These are phyloP conservation scores for Nylanderia fulva DNA, from an alignment of 1,140 invertebrate species.

Conservation along the genomic window DNA sequence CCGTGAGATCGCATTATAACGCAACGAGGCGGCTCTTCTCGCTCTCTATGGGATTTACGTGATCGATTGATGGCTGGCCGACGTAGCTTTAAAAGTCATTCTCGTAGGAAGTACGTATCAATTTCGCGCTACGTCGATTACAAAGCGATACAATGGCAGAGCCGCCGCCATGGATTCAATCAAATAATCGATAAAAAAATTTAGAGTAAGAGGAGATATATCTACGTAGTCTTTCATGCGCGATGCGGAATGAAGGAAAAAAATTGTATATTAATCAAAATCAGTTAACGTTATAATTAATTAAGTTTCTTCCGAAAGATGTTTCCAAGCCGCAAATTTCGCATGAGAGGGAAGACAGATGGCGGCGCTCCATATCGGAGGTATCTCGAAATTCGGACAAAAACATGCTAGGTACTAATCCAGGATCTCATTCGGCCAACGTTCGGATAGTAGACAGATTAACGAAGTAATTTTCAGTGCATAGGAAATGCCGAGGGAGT, in stretches of 20 bases:
- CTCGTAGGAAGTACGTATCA: slow-evolving; percentile 7
- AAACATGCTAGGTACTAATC: slow-evolving; percentile 56
- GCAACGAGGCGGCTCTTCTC: neutral
- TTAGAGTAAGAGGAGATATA: neutral
- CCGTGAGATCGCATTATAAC: slow-evolving; percentile 60
- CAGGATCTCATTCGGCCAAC: slow-evolving; percentile 46
- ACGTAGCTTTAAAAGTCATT: neutral
- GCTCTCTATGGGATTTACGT: neutral
- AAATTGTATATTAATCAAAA: slow-evolving; percentile 50
- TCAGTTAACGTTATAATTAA: slow-evolving; percentile 54
- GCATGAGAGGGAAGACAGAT: slow-evolving; percentile 54
- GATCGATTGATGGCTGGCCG: slow-evolving; percentile 9
- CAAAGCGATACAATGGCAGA: slow-evolving; percentile 36
- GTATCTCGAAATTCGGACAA: slow-evolving; percentile 52
- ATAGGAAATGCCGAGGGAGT: slow-evolving; percentile 37
- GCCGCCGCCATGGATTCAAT: neutral
- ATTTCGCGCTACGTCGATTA: slow-evolving; percentile 22
- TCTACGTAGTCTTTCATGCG: neutral
- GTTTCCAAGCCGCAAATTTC: slow-evolving; percentile 55
- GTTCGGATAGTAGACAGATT: slow-evolving; percentile 51
- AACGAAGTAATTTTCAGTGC: slow-evolving; percentile 59
- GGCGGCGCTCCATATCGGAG: slow-evolving; percentile 27
- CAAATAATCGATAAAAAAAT: slow-evolving; percentile 33
- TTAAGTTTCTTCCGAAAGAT: slow-evolving; percentile 58
- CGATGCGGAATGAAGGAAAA: neutral